Evolutionary conservation across 2,888 invertebrate genomes (phyloP).

Genomic region (Antitype chi): DNA sequence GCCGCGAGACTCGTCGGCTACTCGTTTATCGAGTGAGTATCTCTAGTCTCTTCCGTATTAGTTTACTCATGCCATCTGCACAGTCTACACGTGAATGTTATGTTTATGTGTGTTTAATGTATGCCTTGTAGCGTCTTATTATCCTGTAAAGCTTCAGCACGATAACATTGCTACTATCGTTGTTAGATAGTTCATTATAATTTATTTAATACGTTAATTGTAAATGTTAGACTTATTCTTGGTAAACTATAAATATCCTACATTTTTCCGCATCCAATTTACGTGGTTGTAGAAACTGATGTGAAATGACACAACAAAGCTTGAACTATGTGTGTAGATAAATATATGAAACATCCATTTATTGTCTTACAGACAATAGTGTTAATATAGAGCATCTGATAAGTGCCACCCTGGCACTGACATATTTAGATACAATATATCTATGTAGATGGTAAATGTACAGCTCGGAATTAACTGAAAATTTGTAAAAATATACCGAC

Average conservation of each 20-base stretch:
- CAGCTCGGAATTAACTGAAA: not conserved
- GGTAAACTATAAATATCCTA: slow-evolving; percentile 14
- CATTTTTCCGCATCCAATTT: slow-evolving; percentile 16
- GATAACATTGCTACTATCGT: slow-evolving; percentile 45
- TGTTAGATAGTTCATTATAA: slow-evolving; percentile 33
- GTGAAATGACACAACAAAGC: slow-evolving; percentile 51
- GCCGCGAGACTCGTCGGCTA: slow-evolving; percentile 95
- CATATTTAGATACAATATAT: slow-evolving; percentile 58
- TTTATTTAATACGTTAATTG: slow-evolving; percentile 19
- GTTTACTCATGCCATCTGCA: slow-evolving; percentile 44
- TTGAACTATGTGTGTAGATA: slow-evolving; percentile 34
- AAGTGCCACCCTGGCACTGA: slow-evolving; percentile 70
- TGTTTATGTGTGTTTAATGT: slow-evolving; percentile 51
- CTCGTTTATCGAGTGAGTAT: slow-evolving; percentile 95
- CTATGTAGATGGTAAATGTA: not conserved
- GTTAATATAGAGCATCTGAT: slow-evolving; percentile 60
- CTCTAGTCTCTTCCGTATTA: slow-evolving; percentile 49
- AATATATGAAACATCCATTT: slow-evolving; percentile 33
- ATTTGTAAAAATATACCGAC: not conserved
- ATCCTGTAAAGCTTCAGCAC: slow-evolving; percentile 52
- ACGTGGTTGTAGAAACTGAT: slow-evolving; percentile 21
- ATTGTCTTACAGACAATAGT: slow-evolving; percentile 43
- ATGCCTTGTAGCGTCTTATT: slow-evolving; percentile 41
- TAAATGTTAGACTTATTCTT: slow-evolving; percentile 32
- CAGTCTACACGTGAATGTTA: slow-evolving; percentile 36